Conservation (phyloP, 2,888 invertebrate genomes). For the Raillietiella orientalis region DNA sequence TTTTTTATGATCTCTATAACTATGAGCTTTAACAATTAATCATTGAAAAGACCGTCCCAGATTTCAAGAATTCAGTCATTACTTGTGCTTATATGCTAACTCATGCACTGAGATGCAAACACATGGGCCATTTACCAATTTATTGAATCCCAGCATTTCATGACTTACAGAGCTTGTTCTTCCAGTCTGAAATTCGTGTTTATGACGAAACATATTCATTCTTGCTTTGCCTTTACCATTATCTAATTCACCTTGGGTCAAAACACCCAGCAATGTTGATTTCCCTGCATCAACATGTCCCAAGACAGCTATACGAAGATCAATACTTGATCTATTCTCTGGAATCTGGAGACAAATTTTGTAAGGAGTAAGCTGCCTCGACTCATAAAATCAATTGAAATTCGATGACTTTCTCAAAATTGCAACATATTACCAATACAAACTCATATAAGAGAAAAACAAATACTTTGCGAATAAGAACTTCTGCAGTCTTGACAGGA, state of each 20-base stretch:
- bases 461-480: constrained; percentile 44
- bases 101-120: not conserved
- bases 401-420: too few relatives aligned
- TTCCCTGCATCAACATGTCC: constrained; percentile 94
- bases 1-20: too few relatives aligned
- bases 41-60: too few relatives aligned
- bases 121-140: constrained; percentile 18
- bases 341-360: constrained; percentile 18
- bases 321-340: constrained; percentile 57
- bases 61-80: too few relatives aligned
- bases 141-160: constrained; percentile 84
- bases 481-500: constrained; percentile 39
- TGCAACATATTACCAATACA: not conserved
- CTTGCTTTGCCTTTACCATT: constrained; percentile 82
- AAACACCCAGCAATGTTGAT: constrained; percentile 71
- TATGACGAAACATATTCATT: constrained; percentile 63
- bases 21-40: too few relatives aligned
- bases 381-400: too few relatives aligned
- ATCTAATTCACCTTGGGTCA: constrained; percentile 82
- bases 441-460: not conserved
- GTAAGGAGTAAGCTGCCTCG: not conserved
- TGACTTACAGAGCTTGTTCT: constrained; percentile 82
- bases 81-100: constrained; percentile 2
- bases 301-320: constrained; percentile 65
- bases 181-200: constrained; percentile 80